Conservation (phyloP, 1,140 invertebrate species). For the Cepaea nemoralis region DNA sequence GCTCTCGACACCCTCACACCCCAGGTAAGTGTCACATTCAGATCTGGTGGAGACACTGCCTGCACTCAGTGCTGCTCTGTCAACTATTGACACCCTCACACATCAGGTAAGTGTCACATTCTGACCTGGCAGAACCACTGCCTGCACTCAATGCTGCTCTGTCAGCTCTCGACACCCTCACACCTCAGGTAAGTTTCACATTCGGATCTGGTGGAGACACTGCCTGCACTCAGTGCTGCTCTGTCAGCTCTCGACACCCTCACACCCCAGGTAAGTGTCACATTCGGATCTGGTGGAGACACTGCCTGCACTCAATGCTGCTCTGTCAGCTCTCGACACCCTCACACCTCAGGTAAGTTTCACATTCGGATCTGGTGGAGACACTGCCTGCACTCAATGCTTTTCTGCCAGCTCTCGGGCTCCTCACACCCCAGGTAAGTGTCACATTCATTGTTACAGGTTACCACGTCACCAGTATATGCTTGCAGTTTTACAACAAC, state of each 20-base stretch:
- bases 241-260: no score
- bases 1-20: slow-evolving; percentile 72
- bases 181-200: slow-evolving; percentile 60
- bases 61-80: no score
- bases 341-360: slow-evolving; percentile 66
- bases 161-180: slow-evolving; percentile 71
- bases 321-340: slow-evolving; percentile 71
- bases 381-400: slow-evolving; percentile 71
- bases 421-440: slow-evolving; percentile 66
- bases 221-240: no score
- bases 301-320: slow-evolving; percentile 71
- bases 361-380: slow-evolving; percentile 70
- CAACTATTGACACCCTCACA: no score
- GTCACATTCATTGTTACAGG: no score
- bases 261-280: no score
- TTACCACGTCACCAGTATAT: no score
- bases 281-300: slow-evolving; percentile 71
- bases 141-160: slow-evolving; percentile 71
- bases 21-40: slow-evolving; percentile 56
- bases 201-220: no score
- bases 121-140: slow-evolving; percentile 70
- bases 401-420: slow-evolving; percentile 70
- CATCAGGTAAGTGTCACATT: slow-evolving; percentile 72
- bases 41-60: no score
- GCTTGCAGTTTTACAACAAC: no score